phyloP scores from a whole-genome alignment of 2,797 vertebrate genomes.

The Chaetophractus vellerosus region DNA sequence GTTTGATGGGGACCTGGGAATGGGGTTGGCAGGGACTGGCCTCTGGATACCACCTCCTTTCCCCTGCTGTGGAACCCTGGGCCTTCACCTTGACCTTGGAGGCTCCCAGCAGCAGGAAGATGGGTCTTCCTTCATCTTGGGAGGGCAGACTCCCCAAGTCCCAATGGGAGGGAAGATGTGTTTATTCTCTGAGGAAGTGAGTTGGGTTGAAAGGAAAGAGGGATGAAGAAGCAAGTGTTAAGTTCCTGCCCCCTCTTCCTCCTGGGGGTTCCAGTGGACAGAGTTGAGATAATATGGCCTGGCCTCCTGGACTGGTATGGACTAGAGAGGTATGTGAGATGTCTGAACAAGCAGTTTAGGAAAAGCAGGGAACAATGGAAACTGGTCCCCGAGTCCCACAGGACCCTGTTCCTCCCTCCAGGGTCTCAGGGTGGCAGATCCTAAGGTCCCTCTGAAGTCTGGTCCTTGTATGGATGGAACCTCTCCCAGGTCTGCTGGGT shows the following conservation, averaged over 20 bases:
- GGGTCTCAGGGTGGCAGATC: not conserved
- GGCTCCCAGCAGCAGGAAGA: not conserved
- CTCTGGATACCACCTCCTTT: constrained; percentile 57
- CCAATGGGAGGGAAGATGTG: not conserved
- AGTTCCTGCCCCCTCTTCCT: not conserved
- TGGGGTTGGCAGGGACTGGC: not conserved
- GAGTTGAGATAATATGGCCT: not conserved
- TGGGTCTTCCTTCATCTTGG: constrained; percentile 15
- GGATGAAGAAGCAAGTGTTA: not conserved
- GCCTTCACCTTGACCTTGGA: constrained; percentile 39
- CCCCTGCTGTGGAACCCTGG: not conserved
- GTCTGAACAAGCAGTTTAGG: not conserved
- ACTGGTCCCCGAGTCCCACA: not conserved
- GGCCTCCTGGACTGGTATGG: not conserved
- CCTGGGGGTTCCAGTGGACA: not conserved
- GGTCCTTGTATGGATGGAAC: not conserved
- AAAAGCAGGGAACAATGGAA: not conserved
- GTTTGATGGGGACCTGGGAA: not conserved
- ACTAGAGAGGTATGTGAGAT: fast-evolving
- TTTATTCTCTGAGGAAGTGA: not conserved
- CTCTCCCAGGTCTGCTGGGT: not conserved
- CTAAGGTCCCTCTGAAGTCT: not conserved
- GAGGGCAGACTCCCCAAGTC: not conserved
- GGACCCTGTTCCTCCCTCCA: too few relatives aligned
- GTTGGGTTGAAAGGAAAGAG: not conserved